Conservation (phyloP, 1,140 invertebrate species). For the Drosophila biarmipes region DNA sequence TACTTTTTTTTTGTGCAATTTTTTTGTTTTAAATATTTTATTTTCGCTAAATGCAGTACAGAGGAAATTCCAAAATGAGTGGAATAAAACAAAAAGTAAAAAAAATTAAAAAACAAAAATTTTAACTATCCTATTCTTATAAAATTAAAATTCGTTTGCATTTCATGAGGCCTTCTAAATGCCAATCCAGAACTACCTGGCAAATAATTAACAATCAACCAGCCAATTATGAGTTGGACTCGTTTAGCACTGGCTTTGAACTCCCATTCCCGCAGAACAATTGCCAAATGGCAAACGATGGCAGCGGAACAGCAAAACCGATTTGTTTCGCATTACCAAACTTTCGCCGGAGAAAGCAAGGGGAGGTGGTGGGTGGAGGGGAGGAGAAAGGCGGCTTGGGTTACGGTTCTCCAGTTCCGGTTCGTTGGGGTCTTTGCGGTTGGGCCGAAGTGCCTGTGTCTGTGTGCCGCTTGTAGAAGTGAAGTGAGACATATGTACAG, state of each 20-base stretch:
- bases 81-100: no score
- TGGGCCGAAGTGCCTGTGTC: conserved; percentile 1
- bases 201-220: neutral
- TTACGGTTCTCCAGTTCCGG: conserved; percentile 13
- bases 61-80: no score
- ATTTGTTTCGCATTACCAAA: conserved; percentile 75
- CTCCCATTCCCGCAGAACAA: conserved; percentile 3
- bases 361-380: conserved; percentile 1
- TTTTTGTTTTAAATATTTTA: no score
- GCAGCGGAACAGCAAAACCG: conserved; percentile 50
- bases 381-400: neutral
- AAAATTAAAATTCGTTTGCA: neutral
- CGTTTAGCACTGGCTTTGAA: conserved; percentile 7
- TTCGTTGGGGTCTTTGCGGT: conserved; percentile 19
- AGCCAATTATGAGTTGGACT: conserved; percentile 36
- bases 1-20: no score
- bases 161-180: neutral
- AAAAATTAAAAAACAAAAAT: no score
- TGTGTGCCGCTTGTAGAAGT: conserved; percentile 36
- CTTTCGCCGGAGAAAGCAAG: conserved; percentile 13
- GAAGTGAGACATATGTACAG: conserved; percentile 74
- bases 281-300: conserved; percentile 43
- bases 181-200: neutral
- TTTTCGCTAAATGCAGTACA: no score
- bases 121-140: no score